Conservation (phyloP, 2,888 invertebrate genomes). For the Marasmarcha lunaedactyla region DNA sequence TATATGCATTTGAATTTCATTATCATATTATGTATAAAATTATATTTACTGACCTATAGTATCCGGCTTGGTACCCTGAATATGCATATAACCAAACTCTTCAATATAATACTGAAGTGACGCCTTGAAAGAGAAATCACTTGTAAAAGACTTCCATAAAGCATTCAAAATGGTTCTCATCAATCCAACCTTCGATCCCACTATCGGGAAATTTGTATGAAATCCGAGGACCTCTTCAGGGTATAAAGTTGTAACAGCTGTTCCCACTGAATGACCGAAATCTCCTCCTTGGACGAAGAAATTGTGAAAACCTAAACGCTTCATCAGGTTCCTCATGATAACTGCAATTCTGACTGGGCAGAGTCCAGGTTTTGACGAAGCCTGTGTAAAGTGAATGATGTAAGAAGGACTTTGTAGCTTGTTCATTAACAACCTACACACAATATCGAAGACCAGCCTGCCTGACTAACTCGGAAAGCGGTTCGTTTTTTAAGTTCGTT, state of each 20-base stretch:
- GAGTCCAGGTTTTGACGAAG: conserved; percentile 69
- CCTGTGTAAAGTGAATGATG: conserved; percentile 30
- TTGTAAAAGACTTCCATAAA: conserved; percentile 59
- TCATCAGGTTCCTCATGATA: conserved; percentile 79
- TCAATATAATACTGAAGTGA: conserved; percentile 36
- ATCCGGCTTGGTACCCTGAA: conserved; percentile 87
- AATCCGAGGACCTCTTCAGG: conserved; percentile 69
- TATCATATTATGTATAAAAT: too few relatives aligned
- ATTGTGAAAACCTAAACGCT: conserved; percentile 71
- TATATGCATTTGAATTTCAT: too few relatives aligned
- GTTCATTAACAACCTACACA: too few relatives aligned
- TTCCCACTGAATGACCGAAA: conserved; percentile 76
- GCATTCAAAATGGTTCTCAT: conserved; percentile 50
- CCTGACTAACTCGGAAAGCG: too few relatives aligned
- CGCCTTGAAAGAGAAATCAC: conserved; percentile 60
- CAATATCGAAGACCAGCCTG: too few relatives aligned
- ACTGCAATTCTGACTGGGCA: conserved; percentile 68
- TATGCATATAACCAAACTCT: conserved; percentile 75
- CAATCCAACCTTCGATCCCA: conserved; percentile 25
- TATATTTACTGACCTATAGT: conserved; percentile 81
- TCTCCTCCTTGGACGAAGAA: conserved; percentile 83
- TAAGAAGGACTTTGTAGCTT: too few relatives aligned
- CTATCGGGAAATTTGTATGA: conserved; percentile 75
- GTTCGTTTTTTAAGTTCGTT: too few relatives aligned
- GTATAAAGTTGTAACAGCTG: conserved; percentile 73